Evolutionary conservation across 1,140 invertebrate species (phyloP), one percentile per base, ranked within the genome.

Genomic region (Andricus grossulariae): DNA sequence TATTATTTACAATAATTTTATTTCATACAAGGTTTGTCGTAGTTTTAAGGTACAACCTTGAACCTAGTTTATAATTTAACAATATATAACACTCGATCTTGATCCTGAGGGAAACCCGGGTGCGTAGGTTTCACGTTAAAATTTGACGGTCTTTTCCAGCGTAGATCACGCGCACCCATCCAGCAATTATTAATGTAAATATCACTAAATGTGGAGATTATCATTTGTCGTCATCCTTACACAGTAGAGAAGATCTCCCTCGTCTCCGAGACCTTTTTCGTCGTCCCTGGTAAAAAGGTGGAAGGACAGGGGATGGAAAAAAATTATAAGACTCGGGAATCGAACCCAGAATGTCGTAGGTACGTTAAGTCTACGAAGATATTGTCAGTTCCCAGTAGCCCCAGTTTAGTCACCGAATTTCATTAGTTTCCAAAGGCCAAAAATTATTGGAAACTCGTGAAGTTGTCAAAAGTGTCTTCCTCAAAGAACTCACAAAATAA

Each of bases 1-100:
- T 66, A 66, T 39, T 32, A 66, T 66, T 66, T 66, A 66, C 60
- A 66, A n/a, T 66, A 66, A 66, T n/a, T 66, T 66, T 39, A 45
- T 66, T 15, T 66, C 25, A 32, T 66, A 39, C 15, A 66, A 39
- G 60, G 25, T 66, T 45, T 66, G 4, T 39, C 25, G 4, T 60
- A 25, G 16, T 32, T 60, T 11, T 32, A 32, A 39, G 60, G 8
- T 66, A 45, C 45, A 66, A 66, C 32, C 16, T n/a, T 39, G 10
- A 32, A 66, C 7, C 13, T 32, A n/a, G 45, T 39, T 32, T 10
- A 16, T 66, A 66, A 66, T 66, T 39, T 39, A 19, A 55, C 25
- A 32, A 66, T 32, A 21, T 13, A 55, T 32, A n/a, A n/a, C 16
- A 54, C 18, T 54, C 10, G 8, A 54, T n/a, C 52, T 54, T 54